Percentiles rank a stretch among this genome's conserved stretches.
Evolutionary conservation across 1,140 invertebrate genomes (phyloP).

Genomic region (Teleopsis dalmanni): DNA sequence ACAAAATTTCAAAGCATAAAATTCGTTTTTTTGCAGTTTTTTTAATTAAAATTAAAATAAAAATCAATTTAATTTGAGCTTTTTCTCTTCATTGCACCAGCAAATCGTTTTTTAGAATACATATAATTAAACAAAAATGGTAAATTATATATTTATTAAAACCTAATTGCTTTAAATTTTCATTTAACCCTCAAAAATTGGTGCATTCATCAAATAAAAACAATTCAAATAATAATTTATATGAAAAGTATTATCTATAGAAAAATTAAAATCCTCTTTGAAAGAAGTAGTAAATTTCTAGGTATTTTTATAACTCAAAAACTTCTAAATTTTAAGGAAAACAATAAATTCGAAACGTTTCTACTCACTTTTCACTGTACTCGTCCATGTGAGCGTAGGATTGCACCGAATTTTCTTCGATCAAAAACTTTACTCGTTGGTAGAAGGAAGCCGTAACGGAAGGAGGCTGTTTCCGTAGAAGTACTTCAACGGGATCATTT

Average conservation of each 20-base stretch:
- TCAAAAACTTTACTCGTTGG: slow-evolving; percentile 94
- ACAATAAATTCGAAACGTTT: slow-evolving; percentile 15
- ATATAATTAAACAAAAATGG: slow-evolving; percentile 1
- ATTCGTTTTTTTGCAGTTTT: slow-evolving; percentile 3
- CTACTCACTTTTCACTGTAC: slow-evolving; percentile 93
- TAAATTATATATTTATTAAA: no score
- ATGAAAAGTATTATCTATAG: slow-evolving; percentile 2
- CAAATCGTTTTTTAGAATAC: no score
- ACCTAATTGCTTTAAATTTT: no score
- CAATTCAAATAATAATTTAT: not conserved
- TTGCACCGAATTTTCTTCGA: slow-evolving; percentile 97
- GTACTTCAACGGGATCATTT: slow-evolving; percentile 90
- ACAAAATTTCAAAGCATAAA: slow-evolving; percentile 20
- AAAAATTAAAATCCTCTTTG: no score
- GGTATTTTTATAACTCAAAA: no score
- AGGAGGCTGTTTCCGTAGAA: slow-evolving; percentile 90
- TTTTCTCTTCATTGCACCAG: slow-evolving; percentile 44
- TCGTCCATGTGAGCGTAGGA: slow-evolving; percentile 94
- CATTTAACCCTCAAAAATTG: not conserved
- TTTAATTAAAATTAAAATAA: slow-evolving; percentile 5
- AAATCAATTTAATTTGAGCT: slow-evolving; percentile 15
- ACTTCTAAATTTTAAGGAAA: no score
- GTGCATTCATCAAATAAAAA: slow-evolving; percentile 12
- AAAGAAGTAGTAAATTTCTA: no score
- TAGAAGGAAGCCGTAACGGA: slow-evolving; percentile 96